Base-by-base conservation (phyloP, 1,140 invertebrate genomes). In the Papilio machaon region DNA sequence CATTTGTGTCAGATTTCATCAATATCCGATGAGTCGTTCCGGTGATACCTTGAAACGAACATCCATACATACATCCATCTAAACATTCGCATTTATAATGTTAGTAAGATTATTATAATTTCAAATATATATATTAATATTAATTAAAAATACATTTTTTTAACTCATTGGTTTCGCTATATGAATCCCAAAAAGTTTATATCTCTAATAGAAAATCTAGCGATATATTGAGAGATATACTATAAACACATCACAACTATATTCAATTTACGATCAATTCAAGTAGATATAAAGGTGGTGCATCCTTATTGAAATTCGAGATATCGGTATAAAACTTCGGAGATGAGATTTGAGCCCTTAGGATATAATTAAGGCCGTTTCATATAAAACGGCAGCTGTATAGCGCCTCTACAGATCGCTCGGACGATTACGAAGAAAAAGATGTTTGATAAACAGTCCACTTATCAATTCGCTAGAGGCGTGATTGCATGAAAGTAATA, bases 381-480 rank as follows among this genome's bases (percentile, higher is more conserved):
- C 85, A 86, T 84, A 87, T 90, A 89, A 91, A 89, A 91, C 90
- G 85, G 91, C 91, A 92, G 91, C 91, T 91, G 91, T 85, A 70
- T 78, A 83, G 85, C 89, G 87, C 30, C 30, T 70, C 60, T 15
- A 58, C 30, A 88, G 90, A 91, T 91, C 82, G 80, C 83, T 82
- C 77, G 82, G 80, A 81, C 87, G 91, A 92, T 92, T 92, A 91
- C 88, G 76, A 76, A 81, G 88, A 92, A 90, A 84, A 87, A 91
- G 91, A 93, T 92, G 89, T 91, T 92, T 92, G 90, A 92, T 92
- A 92, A 92, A 90, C 88, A 90, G 85, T 80, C 89, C 88, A 90
- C 89, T 91, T 92, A 94, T 92, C 91, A 91, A 89, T 90, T 89
- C 79, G 89, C 91, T 87, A 82, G 84, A 84, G 89, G 91, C 88